These are phyloP conservation scores for Rhodophaea formosa DNA, from an alignment of 2,888 invertebrate genomes.

Conservation along the genomic window DNA sequence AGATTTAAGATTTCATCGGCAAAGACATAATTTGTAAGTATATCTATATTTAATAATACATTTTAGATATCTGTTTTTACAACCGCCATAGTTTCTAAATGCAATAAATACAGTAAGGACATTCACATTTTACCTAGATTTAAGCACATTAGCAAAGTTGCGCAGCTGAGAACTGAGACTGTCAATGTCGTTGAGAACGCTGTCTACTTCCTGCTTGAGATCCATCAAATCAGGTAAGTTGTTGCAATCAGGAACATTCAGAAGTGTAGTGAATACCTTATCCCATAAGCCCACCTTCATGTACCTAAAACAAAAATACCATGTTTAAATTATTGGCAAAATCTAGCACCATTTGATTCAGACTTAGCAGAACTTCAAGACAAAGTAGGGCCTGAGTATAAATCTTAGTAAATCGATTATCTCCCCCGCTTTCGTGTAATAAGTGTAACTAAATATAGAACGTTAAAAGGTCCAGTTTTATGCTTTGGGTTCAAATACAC, in stretches of 20 bases:
- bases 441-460: no score
- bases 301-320: slow-evolving; percentile 75
- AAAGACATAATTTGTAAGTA: slow-evolving; percentile 59
- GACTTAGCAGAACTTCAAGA: no score
- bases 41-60: slow-evolving; percentile 57
- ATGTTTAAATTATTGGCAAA: no score
- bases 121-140: slow-evolving; percentile 69
- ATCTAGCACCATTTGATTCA: no score
- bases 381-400: no score
- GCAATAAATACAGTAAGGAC: slow-evolving; percentile 73
- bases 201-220: slow-evolving; percentile 74
- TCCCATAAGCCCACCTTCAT: slow-evolving; percentile 88
- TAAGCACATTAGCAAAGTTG: slow-evolving; percentile 78
- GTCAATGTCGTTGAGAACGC: slow-evolving; percentile 59
- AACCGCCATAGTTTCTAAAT: slow-evolving; percentile 72
- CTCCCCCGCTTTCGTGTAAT: no score
- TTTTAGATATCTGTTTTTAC: slow-evolving; percentile 66
- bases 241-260: slow-evolving; percentile 91
- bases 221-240: slow-evolving; percentile 86
- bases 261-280: slow-evolving; percentile 87
- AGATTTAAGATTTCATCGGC: slow-evolving; percentile 50
- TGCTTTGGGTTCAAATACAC: no score
- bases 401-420: no score
- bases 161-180: slow-evolving; percentile 65
- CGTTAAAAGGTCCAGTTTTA: no score